Evolutionary conservation across 1,140 invertebrate genomes (phyloP), one percentile per base, ranked within the genome.

Genomic region (Elymnias hypermnestra): DNA sequence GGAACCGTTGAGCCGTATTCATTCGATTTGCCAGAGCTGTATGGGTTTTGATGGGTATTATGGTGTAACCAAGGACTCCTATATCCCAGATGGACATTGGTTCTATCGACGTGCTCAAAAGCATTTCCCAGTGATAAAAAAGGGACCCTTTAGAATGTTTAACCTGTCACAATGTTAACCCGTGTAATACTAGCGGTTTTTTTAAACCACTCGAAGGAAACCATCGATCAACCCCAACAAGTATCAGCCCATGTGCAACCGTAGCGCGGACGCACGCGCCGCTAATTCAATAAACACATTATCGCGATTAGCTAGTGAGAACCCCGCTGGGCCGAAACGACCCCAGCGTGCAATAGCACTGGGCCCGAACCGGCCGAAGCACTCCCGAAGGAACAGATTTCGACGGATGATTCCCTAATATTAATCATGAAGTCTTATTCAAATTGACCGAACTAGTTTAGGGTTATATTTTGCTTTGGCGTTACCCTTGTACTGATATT

Each of bases 261-360:
- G 43, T 53, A 53, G 46, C 67, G 64, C 69, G 53, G 62, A 54
- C 75, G 78, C 81, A 84, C 81, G 74, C 76, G 72, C 67, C 69
- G 40, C 60, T 82, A 84, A 84, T 83, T 84, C 76, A 82, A 84
- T 84, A 84, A 84, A 82, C 77, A 84, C 81, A 83, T 84, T 84
- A 84, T 82, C 72, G 52, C 76, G 81, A 84, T 84, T 84, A 84
- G 75, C 75, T 68, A 59, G 53, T 53, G 64, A 67, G 58, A 55
- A 65, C 76, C 72, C 68, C 53, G 53, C 61, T 54, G 67, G 36
- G 63, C 31, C 45, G 48, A 51, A 63, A 60, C 49, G 54, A 57
- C 57, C 63, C 72, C 59, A 59, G 40, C 43, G n/a, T n/a, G 53
- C 19, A 33, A 21, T 54, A 47, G 58, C 52, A 43, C 33, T 18